Evolutionary conservation across 2,113 vertebrate genomes (phyloP).

Genomic region (Brachypodius melanocephalos): DNA sequence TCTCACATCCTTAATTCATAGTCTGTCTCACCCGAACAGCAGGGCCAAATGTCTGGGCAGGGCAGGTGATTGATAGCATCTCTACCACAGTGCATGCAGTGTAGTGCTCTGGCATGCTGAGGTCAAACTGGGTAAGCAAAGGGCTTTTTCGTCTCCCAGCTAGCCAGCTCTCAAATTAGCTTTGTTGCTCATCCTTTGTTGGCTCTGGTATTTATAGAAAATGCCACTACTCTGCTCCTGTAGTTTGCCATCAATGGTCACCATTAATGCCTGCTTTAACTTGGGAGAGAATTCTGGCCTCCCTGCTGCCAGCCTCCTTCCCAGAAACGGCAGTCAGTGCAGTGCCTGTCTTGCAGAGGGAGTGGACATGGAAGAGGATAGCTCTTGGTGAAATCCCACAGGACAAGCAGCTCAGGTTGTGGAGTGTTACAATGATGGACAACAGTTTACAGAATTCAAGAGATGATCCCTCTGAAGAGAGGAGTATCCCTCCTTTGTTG

Average conservation of each 20-base stretch:
- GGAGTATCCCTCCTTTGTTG: not conserved
- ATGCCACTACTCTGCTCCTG: not conserved
- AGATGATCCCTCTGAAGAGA: not conserved
- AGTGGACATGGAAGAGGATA: not conserved
- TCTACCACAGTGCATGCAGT: not conserved
- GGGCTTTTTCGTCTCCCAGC: not conserved
- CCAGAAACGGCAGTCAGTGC: not conserved
- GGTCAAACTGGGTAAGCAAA: not conserved
- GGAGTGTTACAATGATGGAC: not conserved
- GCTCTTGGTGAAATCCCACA: not conserved
- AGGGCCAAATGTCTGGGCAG: not conserved
- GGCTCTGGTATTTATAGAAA: not conserved
- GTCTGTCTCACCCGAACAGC: not conserved
- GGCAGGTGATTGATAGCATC: not conserved
- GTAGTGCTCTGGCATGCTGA: not conserved
- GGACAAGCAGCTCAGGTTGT: not conserved
- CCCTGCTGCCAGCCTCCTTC: not conserved
- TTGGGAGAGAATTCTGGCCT: not conserved
- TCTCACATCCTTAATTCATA: not conserved
- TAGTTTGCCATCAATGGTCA: not conserved
- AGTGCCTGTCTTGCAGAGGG: not conserved
- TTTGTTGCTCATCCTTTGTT: not conserved
- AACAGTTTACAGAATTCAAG: not conserved
- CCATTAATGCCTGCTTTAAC: not conserved
- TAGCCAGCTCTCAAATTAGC: constrained; percentile 5